A percentile compares a stretch with the other conserved stretches of the same genome.
These are phyloP conservation scores for Drosophila funebris DNA, from an alignment of 1,140 invertebrate genomes.

Conservation along the genomic window DNA sequence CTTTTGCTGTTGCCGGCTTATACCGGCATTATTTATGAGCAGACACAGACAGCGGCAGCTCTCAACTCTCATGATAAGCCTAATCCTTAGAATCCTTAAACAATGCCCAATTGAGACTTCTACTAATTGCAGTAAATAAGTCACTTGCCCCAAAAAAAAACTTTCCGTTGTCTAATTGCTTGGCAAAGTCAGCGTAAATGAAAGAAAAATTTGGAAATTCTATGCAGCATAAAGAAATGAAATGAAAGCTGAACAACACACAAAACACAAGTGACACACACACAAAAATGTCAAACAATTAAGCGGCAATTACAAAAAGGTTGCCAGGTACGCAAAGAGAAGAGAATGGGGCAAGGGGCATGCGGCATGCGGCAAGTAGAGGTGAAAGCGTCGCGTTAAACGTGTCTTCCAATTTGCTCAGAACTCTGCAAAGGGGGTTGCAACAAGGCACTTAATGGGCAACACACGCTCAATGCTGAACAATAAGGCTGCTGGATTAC, in stretches of 20 bases:
- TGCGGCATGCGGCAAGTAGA: slow-evolving; percentile 18
- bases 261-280: slow-evolving; percentile 15
- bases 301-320: slow-evolving; percentile 71
- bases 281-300: slow-evolving; percentile 74
- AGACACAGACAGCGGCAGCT: no score
- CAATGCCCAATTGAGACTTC: not conserved
- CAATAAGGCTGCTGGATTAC: slow-evolving; percentile 37
- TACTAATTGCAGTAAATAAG: slow-evolving; percentile 45
- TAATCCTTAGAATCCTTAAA: not conserved
- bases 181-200: slow-evolving; percentile 24
- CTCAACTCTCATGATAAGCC: slow-evolving; percentile 16
- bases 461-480: slow-evolving; percentile 26
- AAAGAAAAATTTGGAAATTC: slow-evolving; percentile 36
- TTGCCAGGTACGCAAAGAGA: slow-evolving; percentile 20
- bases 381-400: slow-evolving; percentile 68
- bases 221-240: slow-evolving; percentile 24
- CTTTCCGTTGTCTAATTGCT: slow-evolving; percentile 33
- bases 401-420: slow-evolving; percentile 63
- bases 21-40: slow-evolving; percentile 43
- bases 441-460: slow-evolving; percentile 44
- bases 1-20: slow-evolving; percentile 58
- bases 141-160: slow-evolving; percentile 43
- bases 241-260: slow-evolving; percentile 4
- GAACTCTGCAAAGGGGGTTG: slow-evolving; percentile 1
- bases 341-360: not conserved